These are phyloP conservation scores for Corythaixoides concolor DNA, from an alignment of 2,113 vertebrate genomes.

Conservation along the genomic window DNA sequence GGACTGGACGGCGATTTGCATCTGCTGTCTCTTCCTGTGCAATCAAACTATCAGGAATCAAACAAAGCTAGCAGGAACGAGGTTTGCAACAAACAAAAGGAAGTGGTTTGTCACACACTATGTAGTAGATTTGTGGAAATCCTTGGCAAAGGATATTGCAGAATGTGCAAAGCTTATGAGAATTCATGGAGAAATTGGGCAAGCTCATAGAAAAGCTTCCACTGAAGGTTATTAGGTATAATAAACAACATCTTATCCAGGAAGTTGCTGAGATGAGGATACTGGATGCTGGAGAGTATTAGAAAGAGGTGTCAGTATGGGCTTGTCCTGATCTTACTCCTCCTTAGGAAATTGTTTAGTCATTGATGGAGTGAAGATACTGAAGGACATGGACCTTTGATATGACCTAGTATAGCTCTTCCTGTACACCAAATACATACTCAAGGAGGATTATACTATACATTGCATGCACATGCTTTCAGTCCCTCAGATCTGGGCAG, in stretches of 20 bases:
- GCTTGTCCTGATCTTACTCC: not conserved
- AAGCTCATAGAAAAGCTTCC: not conserved
- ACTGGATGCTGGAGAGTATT: not conserved
- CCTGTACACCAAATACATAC: not conserved
- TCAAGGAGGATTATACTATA: not conserved
- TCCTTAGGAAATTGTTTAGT: not conserved
- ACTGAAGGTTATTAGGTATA: not conserved
- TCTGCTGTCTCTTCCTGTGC: not conserved
- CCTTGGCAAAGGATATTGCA: not conserved
- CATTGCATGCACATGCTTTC: not conserved
- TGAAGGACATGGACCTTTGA: not conserved
- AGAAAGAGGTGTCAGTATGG: not conserved
- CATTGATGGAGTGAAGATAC: not conserved
- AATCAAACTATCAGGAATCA: not conserved
- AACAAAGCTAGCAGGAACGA: not conserved
- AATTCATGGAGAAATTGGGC: not conserved
- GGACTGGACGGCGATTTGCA: not conserved
- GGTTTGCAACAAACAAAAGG: not conserved
- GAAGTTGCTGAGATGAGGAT: not conserved
- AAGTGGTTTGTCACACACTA: not conserved
- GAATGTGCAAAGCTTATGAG: not conserved
- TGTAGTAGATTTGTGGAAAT: not conserved
- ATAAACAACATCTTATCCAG: not conserved
- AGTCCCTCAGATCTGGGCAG: not conserved
- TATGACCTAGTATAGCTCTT: not conserved